Evolutionary conservation across 2,113 vertebrate genomes (phyloP).

Genomic region (Petrocephalus zakoni): DNA sequence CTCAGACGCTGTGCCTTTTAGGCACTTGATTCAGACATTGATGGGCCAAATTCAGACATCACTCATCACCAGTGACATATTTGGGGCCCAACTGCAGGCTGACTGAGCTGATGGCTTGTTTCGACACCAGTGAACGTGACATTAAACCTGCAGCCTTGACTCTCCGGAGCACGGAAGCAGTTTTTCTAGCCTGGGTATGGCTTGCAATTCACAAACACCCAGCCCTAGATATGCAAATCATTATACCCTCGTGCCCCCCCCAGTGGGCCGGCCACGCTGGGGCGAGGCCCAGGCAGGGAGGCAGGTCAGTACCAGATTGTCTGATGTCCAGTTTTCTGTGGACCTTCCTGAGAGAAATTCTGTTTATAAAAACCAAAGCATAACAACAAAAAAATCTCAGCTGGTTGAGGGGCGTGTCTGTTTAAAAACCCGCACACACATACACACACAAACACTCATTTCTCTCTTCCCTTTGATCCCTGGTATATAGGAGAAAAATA

Average conservation of each 20-base stretch:
- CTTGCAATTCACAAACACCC: neutral
- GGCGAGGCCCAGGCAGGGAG: neutral
- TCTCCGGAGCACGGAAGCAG: neutral
- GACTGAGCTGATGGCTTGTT: constrained; percentile 1
- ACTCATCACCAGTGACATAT: neutral
- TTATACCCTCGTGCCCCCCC: neutral
- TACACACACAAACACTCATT: neutral
- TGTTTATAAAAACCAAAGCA: neutral
- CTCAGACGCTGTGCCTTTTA: neutral
- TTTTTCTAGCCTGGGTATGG: neutral
- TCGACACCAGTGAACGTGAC: neutral
- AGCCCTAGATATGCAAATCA: neutral
- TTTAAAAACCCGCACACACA: neutral
- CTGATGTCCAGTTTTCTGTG: neutral
- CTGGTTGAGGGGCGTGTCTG: neutral
- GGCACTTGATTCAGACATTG: neutral
- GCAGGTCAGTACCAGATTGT: neutral
- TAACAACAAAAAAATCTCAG: neutral
- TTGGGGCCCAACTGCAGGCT: neutral
- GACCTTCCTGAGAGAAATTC: neutral
- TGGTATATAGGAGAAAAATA: neutral
- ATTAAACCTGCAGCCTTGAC: neutral
- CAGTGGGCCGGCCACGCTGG: neutral
- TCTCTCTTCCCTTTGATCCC: neutral
- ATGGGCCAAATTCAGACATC: neutral